These are phyloP conservation scores for Lordiphosa fenestrarum DNA, from an alignment of 2,888 invertebrate genomes.

Conservation along the genomic window DNA sequence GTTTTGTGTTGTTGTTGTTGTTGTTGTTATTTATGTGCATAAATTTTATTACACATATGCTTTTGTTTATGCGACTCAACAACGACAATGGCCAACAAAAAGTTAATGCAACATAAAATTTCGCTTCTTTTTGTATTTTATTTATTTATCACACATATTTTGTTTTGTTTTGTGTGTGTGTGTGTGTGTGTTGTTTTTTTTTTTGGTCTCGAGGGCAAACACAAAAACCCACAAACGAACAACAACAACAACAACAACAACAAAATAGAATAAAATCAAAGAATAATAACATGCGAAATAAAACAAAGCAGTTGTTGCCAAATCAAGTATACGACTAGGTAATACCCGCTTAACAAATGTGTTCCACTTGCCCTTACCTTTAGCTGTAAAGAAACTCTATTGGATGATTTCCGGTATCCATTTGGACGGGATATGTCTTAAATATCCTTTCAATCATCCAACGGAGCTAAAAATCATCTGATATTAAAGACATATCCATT, in stretches of 20 bases:
- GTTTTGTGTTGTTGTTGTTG: conserved; percentile 21
- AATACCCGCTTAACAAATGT: background rate
- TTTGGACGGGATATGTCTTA: no score
- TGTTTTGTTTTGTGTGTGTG: no score
- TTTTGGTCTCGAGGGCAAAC: conserved; percentile 1
- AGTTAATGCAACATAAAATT: conserved; percentile 71
- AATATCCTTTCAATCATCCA: no score
- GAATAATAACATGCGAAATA: conserved; percentile 47
- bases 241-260: no score
- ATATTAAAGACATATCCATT: no score
- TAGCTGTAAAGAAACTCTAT: no score
- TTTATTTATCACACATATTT: conserved; percentile 49
- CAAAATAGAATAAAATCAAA: conserved; percentile 51
- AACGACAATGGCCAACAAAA: conserved; percentile 30
- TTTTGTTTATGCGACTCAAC: conserved; percentile 59
- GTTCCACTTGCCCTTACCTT: no score
- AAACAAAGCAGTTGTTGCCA: conserved; percentile 5
- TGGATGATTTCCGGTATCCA: no score
- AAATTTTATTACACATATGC: conserved; percentile 71
- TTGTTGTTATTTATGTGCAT: conserved; percentile 59
- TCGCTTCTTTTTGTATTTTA: conserved; percentile 35
- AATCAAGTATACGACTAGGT: conserved; percentile 1
- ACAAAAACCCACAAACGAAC: conserved; percentile 12
- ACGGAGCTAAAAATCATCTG: no score
- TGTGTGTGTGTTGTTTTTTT: no score